Evolutionary conservation across 2,113 vertebrate genomes (phyloP), one percentile per base, ranked within the genome.

Genomic region (Ictalurus punctatus): DNA sequence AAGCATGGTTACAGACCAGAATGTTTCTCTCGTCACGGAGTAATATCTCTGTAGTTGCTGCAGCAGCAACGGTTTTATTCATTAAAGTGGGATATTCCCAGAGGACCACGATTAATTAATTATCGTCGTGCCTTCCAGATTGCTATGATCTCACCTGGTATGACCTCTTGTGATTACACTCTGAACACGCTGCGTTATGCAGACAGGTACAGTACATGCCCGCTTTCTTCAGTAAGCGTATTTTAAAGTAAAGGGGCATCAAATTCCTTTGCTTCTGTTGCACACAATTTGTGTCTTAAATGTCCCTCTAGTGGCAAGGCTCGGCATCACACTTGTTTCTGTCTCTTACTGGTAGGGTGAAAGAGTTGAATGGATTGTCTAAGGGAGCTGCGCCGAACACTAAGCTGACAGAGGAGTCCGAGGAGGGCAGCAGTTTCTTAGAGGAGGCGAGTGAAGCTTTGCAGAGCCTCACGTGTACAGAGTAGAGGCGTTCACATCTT

Each of bases 151-250:
- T 99, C 98, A 82, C 98, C 98, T 19, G 96, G 98, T 86, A 97
- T 99, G 96, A 93, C 91, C 90, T 99, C 98, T 6, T 99, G 98
- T 90, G 98, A 99, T 89, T 99, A 99, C 86, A 98, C 98, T 17
- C 95, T 99, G 93, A 99, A 99, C 92, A 99, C 98, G 0, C 94
- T 99, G 90, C 96, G 98, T 93, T 99, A 99, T 0, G 98, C 98
- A 89, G 97, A 99, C 97, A 98, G 98, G 98, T 99, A 96, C 13
- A n/a, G 98, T 99, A 96, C 16, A n/a, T 7, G 48, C 23, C 37
- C 34, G 40, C 69, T 76, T 69, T 59, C 21, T 21, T 58, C 13
- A 37, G n/a, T 13, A 56, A 69, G 37, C 25, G 4, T 10, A 27
- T 17, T 21, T 25, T 14, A 1, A 16, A 23, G 16, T 9, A 34